These are phyloP conservation scores for Heteropelma amictum DNA, from an alignment of 2,888 invertebrate species.

Conservation along the genomic window DNA sequence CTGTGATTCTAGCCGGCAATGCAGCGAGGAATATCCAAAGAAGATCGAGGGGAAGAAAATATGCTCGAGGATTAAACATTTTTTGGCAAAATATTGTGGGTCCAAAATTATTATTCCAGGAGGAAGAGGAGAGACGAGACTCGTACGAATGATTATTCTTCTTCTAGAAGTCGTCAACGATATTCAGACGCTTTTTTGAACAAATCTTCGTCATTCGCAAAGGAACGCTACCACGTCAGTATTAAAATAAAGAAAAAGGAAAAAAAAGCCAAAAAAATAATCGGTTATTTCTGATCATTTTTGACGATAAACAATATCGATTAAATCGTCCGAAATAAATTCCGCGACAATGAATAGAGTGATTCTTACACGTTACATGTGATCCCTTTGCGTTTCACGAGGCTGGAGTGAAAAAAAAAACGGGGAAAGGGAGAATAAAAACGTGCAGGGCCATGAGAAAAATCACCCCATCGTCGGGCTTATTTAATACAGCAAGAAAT, in stretches of 20 bases:
- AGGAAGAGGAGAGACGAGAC: no score
- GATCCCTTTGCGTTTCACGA: background rate
- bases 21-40: background rate
- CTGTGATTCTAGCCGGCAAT: slow-evolving; percentile 4
- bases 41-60: background rate
- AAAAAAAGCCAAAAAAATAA: no score
- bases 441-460: slow-evolving; percentile 21
- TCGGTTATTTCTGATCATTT: no score
- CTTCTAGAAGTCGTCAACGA: no score
- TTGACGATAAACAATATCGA: background rate
- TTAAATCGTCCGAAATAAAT: background rate
- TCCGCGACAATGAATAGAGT: background rate
- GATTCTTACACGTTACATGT: no score
- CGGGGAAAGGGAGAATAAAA: slow-evolving; percentile 19
- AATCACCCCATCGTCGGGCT: slow-evolving; percentile 69
- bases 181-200: no score
- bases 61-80: no score
- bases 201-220: no score
- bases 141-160: no score
- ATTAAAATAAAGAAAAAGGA: no score
- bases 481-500: slow-evolving; percentile 70
- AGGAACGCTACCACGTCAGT: no score
- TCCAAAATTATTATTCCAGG: no score
- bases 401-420: background rate
- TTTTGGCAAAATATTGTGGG: background rate